A percentile compares a stretch with the other conserved stretches of the same genome.
Conservation (phyloP, 1,140 invertebrate species). For the Lasaia peninsularis region DNA sequence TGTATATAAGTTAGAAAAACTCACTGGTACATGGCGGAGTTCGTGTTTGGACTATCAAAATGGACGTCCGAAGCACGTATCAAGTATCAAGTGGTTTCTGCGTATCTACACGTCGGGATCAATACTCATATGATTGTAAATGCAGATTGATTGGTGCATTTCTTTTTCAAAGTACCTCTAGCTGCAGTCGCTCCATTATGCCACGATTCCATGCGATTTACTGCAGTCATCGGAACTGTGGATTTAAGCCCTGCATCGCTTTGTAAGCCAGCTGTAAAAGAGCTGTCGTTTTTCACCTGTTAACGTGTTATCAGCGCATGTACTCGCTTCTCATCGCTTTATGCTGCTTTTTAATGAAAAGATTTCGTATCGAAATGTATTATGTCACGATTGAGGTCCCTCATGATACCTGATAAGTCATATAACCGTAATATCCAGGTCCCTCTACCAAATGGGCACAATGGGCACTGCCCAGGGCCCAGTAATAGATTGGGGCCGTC, state of each 20-base stretch:
- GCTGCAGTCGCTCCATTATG: constrained; percentile 48
- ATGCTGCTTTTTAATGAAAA: background rate
- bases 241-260: background rate
- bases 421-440: too few relatives aligned
- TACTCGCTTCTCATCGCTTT: background rate
- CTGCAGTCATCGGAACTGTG: constrained; percentile 6
- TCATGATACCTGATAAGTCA: too few relatives aligned
- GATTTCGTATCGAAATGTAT: background rate
- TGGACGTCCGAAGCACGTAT: too few relatives aligned
- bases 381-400: too few relatives aligned
- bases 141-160: constrained; percentile 70
- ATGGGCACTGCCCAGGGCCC: too few relatives aligned
- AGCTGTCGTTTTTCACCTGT: background rate
- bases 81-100: constrained; percentile 41
- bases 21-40: too few relatives aligned
- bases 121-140: constrained; percentile 74
- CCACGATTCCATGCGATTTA: constrained; percentile 51
- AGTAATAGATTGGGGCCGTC: too few relatives aligned
- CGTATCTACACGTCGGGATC: constrained; percentile 35
- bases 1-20: too few relatives aligned
- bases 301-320: background rate
- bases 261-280: background rate
- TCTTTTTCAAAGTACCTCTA: constrained; percentile 49
- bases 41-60: too few relatives aligned
- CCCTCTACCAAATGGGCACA: too few relatives aligned